Evolutionary conservation across 2,113 vertebrate genomes (phyloP).

Genomic region (Motacilla tschutschensis): DNA sequence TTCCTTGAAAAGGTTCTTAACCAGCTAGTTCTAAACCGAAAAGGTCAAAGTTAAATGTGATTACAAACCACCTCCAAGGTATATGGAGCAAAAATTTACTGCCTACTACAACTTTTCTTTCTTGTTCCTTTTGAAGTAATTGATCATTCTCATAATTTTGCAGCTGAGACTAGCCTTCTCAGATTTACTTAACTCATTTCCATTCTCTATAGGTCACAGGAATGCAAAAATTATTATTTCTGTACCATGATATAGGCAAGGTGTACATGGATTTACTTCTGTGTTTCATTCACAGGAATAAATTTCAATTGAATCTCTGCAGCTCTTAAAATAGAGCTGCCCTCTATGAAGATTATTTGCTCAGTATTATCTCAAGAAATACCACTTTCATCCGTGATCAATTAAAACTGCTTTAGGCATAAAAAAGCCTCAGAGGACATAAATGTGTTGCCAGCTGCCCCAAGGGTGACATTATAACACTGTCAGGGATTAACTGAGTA

Average conservation of each 20-base stretch:
- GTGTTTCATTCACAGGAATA: background rate
- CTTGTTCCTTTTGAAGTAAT: background rate
- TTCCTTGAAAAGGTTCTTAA: conserved; percentile 1
- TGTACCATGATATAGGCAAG: background rate
- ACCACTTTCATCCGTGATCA: background rate
- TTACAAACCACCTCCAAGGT: background rate
- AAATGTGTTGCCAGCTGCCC: background rate
- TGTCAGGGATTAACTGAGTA: background rate
- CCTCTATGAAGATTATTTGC: background rate
- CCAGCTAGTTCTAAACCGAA: background rate
- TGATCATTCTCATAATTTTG: background rate
- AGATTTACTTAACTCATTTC: background rate
- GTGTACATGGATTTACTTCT: background rate
- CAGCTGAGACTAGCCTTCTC: background rate
- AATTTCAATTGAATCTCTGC: background rate
- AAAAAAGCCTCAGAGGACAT: background rate
- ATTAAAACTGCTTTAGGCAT: background rate
- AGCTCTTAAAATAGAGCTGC: background rate
- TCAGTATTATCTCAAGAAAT: background rate
- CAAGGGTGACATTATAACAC: background rate
- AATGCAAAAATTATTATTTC: background rate
- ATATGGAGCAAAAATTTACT: background rate
- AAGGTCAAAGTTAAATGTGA: background rate
- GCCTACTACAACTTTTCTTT: background rate
- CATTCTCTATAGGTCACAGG: background rate